Conservation (phyloP, 2,113 vertebrate species). For the Chelonoidis abingdonii region DNA sequence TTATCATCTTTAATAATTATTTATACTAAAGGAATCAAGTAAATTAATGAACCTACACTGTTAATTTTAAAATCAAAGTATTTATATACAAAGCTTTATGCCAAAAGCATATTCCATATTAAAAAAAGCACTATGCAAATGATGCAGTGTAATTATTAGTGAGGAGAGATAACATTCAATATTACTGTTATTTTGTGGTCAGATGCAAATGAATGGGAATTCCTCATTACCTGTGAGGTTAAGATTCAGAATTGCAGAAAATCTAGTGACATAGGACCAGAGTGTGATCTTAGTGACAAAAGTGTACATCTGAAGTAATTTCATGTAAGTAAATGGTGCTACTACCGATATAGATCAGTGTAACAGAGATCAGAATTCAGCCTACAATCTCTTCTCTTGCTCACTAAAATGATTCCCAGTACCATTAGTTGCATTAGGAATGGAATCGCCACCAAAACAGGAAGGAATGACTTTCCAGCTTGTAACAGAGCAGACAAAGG, state of each 20-base stretch:
- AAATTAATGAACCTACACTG: not conserved
- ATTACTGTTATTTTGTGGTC: not conserved
- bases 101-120: not conserved
- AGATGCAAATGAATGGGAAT: not conserved
- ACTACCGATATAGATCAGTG: not conserved
- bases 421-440: not conserved
- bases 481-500: not conserved
- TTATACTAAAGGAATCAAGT: not conserved
- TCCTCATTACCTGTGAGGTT: not conserved
- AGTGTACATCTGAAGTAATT: not conserved
- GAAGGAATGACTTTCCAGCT: not conserved
- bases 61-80: not conserved
- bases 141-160: not conserved
- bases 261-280: not conserved
- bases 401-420: not conserved
- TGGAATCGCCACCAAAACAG: not conserved
- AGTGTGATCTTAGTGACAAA: not conserved
- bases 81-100: not conserved
- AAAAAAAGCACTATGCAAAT: not conserved
- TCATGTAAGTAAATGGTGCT: not conserved
- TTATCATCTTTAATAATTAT: not conserved
- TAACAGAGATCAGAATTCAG: not conserved
- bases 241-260: not conserved
- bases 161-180: not conserved
- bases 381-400: not conserved